Base-by-base conservation (phyloP, 2,888 invertebrate species). In the Gandaritis pyraliata region DNA sequence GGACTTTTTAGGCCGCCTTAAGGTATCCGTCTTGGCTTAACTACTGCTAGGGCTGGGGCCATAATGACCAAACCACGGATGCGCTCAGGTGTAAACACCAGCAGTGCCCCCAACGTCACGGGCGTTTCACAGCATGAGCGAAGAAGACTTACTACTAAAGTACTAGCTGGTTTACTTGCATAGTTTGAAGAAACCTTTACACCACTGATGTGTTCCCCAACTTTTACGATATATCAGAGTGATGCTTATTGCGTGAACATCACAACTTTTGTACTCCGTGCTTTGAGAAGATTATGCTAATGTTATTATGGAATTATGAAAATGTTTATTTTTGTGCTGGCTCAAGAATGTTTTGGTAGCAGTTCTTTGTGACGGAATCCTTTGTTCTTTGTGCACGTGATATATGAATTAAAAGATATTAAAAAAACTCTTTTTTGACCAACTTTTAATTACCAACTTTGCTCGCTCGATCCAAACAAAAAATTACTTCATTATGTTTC, bases 191-290 rank as follows among this genome's bases (percentile, higher is more conserved):
- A 10, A 16, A 16, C 43, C 15, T 43, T 72, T 68, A 76, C 76
- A 74, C 67, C 62, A 63, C 68, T 76, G 78, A 78, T 82, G 76
- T 78, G 75, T 80, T 77, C 77, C 73, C 71, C 65, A 75, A 81
- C 73, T 83, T 83, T 76, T 66, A 66, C 72, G 76, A 80, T 80
- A 81, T 76, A 80, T 81, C 81, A 78, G 75, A 50, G 55, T 49
- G 39, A 61, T 70, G 65, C 66, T 73, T 74, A 63, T 61, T 67
- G 73, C 71, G 66, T 69, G 69, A 64, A 58, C 65, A 58, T 67
- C 53, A 58, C 68, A 73, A 71, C 72, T 75, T 71, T 67, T 63
- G 67, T 57, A 64, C 61, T 54, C 61, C 53, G 57, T 65, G 66
- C 66, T 60, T 60, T 46, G 53, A 60, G 61, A 13, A 68, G 72